phyloP scores from a whole-genome alignment of 2,113 vertebrate genomes.

The Osmerus eperlanus region DNA sequence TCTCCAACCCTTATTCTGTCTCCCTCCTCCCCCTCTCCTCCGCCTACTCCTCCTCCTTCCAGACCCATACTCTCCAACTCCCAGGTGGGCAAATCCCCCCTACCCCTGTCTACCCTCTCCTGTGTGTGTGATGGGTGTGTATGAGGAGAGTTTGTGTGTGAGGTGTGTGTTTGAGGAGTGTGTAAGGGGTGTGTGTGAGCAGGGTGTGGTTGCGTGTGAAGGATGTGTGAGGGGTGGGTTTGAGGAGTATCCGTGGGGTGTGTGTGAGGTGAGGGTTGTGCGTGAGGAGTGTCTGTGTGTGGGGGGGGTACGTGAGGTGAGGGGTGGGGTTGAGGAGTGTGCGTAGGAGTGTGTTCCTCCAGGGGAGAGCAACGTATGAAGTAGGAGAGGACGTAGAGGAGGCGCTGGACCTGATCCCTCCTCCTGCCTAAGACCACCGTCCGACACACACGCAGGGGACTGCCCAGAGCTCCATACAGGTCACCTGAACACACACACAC shows the following conservation, averaged over 20 bases:
- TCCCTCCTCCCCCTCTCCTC: not conserved
- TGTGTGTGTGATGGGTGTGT: no score
- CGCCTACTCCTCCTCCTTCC: not conserved
- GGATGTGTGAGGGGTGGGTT: no score
- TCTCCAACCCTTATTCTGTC: not conserved
- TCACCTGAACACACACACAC: conserved; percentile 61
- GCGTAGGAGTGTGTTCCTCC: conserved; percentile 76
- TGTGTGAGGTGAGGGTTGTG: not conserved
- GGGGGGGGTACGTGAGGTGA: conserved; percentile 50
- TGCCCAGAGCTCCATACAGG: conserved; percentile 83
- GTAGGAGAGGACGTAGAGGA: conserved; percentile 85
- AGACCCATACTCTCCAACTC: no score
- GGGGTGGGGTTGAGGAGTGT: conserved; percentile 38
- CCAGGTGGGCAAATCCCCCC: no score
- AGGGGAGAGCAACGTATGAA: conserved; percentile 88
- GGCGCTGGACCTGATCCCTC: conserved; percentile 81
- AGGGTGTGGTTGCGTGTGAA: no score
- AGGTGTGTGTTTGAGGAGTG: no score
- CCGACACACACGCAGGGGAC: conserved; percentile 80
- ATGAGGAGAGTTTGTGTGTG: no score
- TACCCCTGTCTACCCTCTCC: no score
- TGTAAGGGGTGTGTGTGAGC: no score
- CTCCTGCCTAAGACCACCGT: conserved; percentile 81
- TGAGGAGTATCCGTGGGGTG: no score
- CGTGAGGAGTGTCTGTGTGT: conserved; percentile 61